These are phyloP conservation scores for Myiagra hebetior DNA, from an alignment of 2,113 vertebrate species.

Conservation along the genomic window DNA sequence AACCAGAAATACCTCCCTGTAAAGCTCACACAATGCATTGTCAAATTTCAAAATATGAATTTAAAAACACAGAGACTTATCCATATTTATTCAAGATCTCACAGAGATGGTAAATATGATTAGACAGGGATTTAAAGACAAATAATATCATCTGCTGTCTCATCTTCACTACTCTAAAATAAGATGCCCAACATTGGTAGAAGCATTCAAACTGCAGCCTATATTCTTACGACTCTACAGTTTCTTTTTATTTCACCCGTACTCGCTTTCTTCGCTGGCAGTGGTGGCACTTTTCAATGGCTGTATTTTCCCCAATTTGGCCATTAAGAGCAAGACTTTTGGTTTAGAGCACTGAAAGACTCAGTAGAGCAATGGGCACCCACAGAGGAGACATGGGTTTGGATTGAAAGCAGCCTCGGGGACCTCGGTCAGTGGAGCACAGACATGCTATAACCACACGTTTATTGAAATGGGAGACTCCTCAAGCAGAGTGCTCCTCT, in stretches of 20 bases:
- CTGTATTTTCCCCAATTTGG: background rate
- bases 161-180: background rate
- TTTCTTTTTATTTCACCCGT: background rate
- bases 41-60: conserved; percentile 30
- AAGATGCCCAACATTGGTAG: background rate
- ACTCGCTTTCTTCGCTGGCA: background rate
- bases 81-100: conserved; percentile 2
- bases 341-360: background rate
- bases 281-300: background rate
- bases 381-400: conserved; percentile 45
- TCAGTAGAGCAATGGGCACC: background rate
- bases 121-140: background rate
- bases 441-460: conserved; percentile 14
- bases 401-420: conserved; percentile 17
- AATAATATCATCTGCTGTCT: conserved; percentile 4
- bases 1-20: background rate
- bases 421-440: conserved; percentile 34
- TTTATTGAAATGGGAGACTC: conserved; percentile 56
- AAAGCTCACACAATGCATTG: background rate
- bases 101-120: background rate
- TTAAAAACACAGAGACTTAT: conserved; percentile 17
- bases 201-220: background rate
- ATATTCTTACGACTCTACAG: background rate
- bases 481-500: background rate
- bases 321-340: background rate